Base-by-base conservation (phyloP, 2,113 vertebrate genomes). In the Eubucco bourcierii region DNA sequence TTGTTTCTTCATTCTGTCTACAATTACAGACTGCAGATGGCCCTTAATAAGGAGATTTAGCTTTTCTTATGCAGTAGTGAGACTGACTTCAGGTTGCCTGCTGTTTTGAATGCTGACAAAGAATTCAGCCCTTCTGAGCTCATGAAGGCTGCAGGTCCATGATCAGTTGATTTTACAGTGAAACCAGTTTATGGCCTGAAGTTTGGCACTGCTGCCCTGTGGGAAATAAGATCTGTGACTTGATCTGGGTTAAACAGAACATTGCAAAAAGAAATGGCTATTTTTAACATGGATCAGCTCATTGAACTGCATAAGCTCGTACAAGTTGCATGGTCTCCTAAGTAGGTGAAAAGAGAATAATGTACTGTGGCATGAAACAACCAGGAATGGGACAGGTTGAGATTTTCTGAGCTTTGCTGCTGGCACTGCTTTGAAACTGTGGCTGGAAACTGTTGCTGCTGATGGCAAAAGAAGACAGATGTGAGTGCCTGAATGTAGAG, bases 281-380 rank as follows among this genome's bases (percentile, higher is more conserved):
- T 87, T 91, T 96, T 95, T 87, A 82, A 50, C 27, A 10, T 24
- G 78, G 91, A 87, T 94, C 66, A 87, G 44, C 78, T 81, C 44
- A 24, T 12, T 73, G 71, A 85, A 55, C 75, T 87, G 72, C 3
- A 2, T 84, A 77, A 89, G 56, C 71, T 92, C 15, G 1, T 59
- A 15, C 0, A 5, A 76, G n/a, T 81, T 73, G 55, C 27, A 0
- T 23, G 52, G 67, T n/a, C 56, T 91, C 34, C 28, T 85, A 66
- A 84, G 63, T 11, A 41, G 78, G 39, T 65, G 29, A 82, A 33
- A 20, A 72, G 63, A 58, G 33, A 61, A 17, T 2, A 44, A 15
- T 16, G 23, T 4, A 4, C 34, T 27, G 31, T 65, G 31, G 13
- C 4, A 1, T 50, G 80, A 79, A 81, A 47, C 23, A 76, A 19